A percentile compares a stretch with the other conserved stretches of the same genome.
These are phyloP conservation scores for Lepidochrysops patricia DNA, from an alignment of 2,888 invertebrate genomes.

Conservation along the genomic window DNA sequence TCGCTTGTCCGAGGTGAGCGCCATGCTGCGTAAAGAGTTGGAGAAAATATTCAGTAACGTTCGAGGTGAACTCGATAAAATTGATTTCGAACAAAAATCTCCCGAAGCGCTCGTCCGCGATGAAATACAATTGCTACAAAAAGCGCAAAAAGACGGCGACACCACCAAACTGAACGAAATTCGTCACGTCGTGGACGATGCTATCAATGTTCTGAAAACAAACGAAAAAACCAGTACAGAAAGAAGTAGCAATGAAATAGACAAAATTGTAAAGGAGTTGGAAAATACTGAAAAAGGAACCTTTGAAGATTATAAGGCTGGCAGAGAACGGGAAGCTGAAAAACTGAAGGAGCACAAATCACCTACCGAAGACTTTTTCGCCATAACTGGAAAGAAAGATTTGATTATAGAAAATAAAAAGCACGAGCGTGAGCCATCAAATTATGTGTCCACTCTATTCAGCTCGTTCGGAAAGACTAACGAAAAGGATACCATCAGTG, in stretches of 20 bases:
- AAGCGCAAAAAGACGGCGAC: slow-evolving; percentile 34
- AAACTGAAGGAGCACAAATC: neutral
- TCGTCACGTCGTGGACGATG: slow-evolving; percentile 35
- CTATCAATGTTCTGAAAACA: slow-evolving; percentile 31
- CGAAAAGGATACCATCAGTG: slow-evolving; percentile 28
- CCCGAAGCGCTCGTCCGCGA: slow-evolving; percentile 36
- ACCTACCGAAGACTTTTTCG: neutral
- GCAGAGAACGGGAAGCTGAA: neutral
- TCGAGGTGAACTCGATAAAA: slow-evolving; percentile 29
- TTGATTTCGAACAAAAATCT: slow-evolving; percentile 27
- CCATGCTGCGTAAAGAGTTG: slow-evolving; percentile 38
- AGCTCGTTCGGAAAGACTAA: slow-evolving; percentile 16
- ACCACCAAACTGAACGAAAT: slow-evolving; percentile 40
- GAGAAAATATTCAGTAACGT: slow-evolving; percentile 39
- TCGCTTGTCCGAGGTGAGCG: slow-evolving; percentile 37
- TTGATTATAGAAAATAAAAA: neutral
- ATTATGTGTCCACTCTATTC: neutral
- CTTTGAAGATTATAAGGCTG: neutral
- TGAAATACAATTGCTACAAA: slow-evolving; percentile 38
- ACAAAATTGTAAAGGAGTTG: slow-evolving; percentile 24
- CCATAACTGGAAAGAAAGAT: neutral
- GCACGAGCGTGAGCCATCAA: neutral
- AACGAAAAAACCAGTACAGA: slow-evolving; percentile 26
- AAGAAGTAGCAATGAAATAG: slow-evolving; percentile 28
- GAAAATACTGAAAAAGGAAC: slow-evolving; percentile 15